Base-by-base conservation (phyloP, 2,797 vertebrate genomes). In the Petrocephalus sullivani region DNA sequence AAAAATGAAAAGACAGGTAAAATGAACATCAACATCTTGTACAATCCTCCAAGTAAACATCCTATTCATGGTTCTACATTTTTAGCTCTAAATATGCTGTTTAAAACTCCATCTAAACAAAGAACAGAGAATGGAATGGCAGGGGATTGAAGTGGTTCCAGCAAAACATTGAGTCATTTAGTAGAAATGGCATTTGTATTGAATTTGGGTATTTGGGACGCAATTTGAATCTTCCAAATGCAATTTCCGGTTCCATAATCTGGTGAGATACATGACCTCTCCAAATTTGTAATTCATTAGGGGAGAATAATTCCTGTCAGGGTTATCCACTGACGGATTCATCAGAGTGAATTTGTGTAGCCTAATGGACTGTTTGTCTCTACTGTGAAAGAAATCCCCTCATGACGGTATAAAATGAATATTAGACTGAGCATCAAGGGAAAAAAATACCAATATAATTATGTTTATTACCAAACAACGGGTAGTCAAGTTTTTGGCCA, bases 251-350 rank as follows among this genome's bases (percentile, higher is more conserved):
- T 93, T 94, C 95, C 93, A 93, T 93, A 95, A 96, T 94, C 93
- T 93, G 93, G 92, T 90, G 94, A 94, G 95, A 95, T 94, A 94
- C 93, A 94, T 94, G 95, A 94, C 93, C 94, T 96, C 92, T 93
- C 91, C 93, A 93, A 95, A 95, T 96, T 95, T 95, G 95, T 95
- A 95, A 95, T 94, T 97, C 95, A 95, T 97, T 96, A 96, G 92
- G 94, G 92, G 87, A 95, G 92, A 96, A 95, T 95, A 95, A 96
- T 95, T 96, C 94, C 93, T 96, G 95, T 96, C 96, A 97, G 93
- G 94, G 93, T 91, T 37, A 86, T 56, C 84, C 28, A 58, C 84
- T 93, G 91, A 93, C 91, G 92, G 94, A 97, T 96, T 95, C 95
- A 96, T 95, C 93, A 94, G 94, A 92, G 93, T 95, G 95, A 95